Percentiles rank a stretch among this genome's conserved stretches.
Conservation (phyloP, 2,888 invertebrate species). For the Sturmia bella region DNA sequence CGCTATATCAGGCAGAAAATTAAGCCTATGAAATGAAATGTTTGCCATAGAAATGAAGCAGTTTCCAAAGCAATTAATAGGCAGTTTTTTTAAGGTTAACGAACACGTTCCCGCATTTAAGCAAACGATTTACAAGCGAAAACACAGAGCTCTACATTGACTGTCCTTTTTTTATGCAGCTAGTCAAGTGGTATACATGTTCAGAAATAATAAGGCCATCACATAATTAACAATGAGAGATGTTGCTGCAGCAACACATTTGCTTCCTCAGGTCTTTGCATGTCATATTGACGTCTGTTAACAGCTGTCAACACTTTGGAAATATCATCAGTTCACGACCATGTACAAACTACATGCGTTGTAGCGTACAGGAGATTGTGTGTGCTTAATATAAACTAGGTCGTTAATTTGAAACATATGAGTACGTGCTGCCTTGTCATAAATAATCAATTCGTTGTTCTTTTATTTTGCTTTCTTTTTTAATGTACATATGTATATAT, state of each 20-base stretch:
- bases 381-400: constrained; percentile 49
- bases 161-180: background rate
- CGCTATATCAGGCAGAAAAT: constrained; percentile 58
- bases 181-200: background rate
- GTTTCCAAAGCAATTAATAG: constrained; percentile 40
- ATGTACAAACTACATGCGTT: background rate
- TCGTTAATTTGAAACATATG: constrained; percentile 65
- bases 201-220: background rate
- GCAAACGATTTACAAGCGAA: background rate
- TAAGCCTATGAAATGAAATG: constrained; percentile 31
- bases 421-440: constrained; percentile 67
- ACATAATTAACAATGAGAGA: constrained; percentile 41
- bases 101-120: constrained; percentile 17
- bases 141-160: background rate
- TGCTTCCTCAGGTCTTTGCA: constrained; percentile 33
- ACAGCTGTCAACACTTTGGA: constrained; percentile 67
- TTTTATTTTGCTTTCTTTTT: background rate
- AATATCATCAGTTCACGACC: constrained; percentile 43
- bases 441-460: constrained; percentile 67
- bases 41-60: background rate
- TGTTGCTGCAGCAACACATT: background rate
- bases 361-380: background rate
- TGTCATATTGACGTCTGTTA: constrained; percentile 67
- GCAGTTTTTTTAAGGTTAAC: constrained; percentile 31
- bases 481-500: too few species aligned